Evolutionary conservation across 2,113 vertebrate genomes (phyloP).

Genomic region (Hipposideros armiger): DNA sequence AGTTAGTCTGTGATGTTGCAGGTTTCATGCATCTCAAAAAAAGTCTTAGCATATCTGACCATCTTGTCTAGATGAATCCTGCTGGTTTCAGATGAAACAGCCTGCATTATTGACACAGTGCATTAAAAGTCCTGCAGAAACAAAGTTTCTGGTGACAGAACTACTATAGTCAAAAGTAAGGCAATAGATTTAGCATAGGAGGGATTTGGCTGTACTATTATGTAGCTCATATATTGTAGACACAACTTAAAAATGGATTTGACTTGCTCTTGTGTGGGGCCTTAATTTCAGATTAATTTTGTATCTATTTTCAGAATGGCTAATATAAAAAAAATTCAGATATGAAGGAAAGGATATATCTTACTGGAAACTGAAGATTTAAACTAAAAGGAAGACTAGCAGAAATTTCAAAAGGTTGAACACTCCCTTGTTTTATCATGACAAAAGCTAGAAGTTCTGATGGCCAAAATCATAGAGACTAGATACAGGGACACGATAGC

Average conservation of each 20-base stretch:
- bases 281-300: slow-evolving; percentile 67
- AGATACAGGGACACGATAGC: not conserved
- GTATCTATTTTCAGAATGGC: slow-evolving; percentile 4
- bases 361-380: not conserved
- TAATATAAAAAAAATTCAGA: slow-evolving; percentile 27
- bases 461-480: not conserved
- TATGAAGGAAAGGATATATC: not conserved
- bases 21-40: slow-evolving; percentile 12
- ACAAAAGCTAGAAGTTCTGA: not conserved
- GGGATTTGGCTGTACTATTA: not conserved
- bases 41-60: not conserved
- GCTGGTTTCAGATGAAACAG: not conserved
- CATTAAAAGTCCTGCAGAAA: not conserved
- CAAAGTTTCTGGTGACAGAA: slow-evolving; percentile 29
- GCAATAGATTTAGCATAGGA: not conserved
- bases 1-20: not conserved
- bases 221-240: slow-evolving; percentile 49
- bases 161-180: slow-evolving; percentile 4
- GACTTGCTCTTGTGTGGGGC: not conserved
- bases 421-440: not conserved
- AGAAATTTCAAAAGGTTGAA: slow-evolving; percentile 37
- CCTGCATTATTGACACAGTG: not conserved
- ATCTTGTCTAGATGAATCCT: slow-evolving; percentile 56
- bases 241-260: slow-evolving; percentile 49
- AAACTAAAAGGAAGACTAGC: not conserved